phyloP scores from a whole-genome alignment of 2,113 vertebrate genomes.

The Pontoporia blainvillei region DNA sequence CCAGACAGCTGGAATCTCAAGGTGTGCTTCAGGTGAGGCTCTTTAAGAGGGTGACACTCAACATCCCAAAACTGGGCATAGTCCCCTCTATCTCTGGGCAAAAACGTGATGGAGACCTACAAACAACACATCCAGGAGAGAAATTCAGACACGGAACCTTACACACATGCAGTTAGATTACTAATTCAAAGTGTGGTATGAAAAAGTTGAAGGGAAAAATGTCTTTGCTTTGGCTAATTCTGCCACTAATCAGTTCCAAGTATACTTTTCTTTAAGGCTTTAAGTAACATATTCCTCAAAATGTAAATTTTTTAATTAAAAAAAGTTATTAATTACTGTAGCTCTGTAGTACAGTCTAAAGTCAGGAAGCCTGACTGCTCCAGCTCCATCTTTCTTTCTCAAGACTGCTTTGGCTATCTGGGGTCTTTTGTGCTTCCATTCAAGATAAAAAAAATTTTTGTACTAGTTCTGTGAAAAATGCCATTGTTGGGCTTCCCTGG shows the following conservation, averaged over 20 bases:
- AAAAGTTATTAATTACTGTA: background rate
- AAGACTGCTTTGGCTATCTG: background rate
- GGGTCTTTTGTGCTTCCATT: background rate
- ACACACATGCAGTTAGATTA: background rate
- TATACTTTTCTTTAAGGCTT: background rate
- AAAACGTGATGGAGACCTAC: constrained; percentile 89
- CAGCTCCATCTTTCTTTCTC: background rate
- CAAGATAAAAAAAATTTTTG: background rate
- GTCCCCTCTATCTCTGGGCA: constrained; percentile 90
- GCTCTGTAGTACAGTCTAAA: background rate
- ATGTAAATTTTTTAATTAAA: background rate
- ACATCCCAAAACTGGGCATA: constrained; percentile 97
- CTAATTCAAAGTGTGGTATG: background rate
- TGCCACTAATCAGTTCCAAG: background rate
- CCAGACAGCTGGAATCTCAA: constrained; percentile 92
- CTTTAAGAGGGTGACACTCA: constrained; percentile 89
- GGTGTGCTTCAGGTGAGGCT: constrained; percentile 86
- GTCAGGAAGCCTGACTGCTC: background rate
- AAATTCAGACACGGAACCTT: background rate
- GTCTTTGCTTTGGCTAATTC: background rate
- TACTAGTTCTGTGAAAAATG: background rate
- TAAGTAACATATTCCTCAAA: background rate
- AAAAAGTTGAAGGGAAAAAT: background rate
- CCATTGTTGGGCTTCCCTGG: too few species aligned
- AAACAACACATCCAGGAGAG: background rate